These are phyloP conservation scores for Nomada goodeniana DNA, from an alignment of 2,888 invertebrate genomes.

Conservation along the genomic window DNA sequence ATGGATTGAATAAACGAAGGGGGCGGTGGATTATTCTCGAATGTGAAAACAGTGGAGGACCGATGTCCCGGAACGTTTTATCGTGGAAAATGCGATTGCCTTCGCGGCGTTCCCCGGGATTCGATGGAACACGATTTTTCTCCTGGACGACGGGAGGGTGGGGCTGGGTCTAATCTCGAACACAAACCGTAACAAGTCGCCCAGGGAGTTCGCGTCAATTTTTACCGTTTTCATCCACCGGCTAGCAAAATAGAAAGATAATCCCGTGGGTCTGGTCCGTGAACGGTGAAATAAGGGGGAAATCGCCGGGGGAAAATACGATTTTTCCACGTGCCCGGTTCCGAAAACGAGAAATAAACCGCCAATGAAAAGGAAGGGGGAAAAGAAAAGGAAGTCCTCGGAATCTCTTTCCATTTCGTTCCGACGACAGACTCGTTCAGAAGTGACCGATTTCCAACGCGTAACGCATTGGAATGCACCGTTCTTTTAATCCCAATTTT, in stretches of 20 bases:
- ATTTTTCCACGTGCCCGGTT: background rate
- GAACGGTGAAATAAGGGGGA: slow-evolving; percentile 10
- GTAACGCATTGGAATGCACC: background rate
- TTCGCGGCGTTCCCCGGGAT: slow-evolving; percentile 32
- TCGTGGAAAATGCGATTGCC: slow-evolving; percentile 29
- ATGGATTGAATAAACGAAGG: background rate
- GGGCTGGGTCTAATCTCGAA: slow-evolving; percentile 40
- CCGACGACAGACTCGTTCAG: background rate
- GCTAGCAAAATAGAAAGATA: slow-evolving; percentile 37
- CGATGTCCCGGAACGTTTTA: slow-evolving; percentile 7
- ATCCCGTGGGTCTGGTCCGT: slow-evolving; percentile 26
- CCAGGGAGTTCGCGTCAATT: slow-evolving; percentile 44
- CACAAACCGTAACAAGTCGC: slow-evolving; percentile 44
- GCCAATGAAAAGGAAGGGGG: too few relatives aligned
- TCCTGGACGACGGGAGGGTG: background rate
- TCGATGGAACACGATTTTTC: slow-evolving; percentile 45
- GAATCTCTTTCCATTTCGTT: background rate
- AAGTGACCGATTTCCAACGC: background rate
- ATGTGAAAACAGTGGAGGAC: background rate
- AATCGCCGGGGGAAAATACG: slow-evolving; percentile 2
- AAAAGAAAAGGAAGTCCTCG: background rate
- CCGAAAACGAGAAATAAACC: too few relatives aligned
- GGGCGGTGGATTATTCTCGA: background rate
- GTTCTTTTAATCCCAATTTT: background rate
- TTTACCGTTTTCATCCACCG: slow-evolving; percentile 40